Base-by-base conservation (phyloP, 2,797 vertebrate species). In the Prunella strophiata region DNA sequence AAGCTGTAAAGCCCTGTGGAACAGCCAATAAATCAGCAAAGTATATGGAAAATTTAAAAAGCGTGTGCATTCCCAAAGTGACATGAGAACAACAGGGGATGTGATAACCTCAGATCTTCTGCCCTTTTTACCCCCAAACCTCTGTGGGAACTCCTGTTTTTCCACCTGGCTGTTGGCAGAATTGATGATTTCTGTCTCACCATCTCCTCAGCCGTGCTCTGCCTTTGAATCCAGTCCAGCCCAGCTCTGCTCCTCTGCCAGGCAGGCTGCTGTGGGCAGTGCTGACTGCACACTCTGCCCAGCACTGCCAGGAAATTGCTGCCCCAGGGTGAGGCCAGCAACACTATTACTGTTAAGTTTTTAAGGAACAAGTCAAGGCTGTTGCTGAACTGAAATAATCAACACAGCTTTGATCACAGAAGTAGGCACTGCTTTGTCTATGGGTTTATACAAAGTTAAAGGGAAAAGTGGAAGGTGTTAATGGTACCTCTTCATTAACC, bases 221-320 rank as follows among this genome's bases (percentile, higher is more conserved):
- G 80, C 89, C 76, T 85, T 68, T 95, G 93, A 91, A 96, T 85
- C 26, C 34, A 19, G 65, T 68, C 75, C 91, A 96, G 74, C 57
- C 61, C 72, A 61, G 82, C 68, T 55, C 50, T 71, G 85, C 65
- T 72, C 18, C 72, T 83, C 78, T 83, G 66, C 91, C 89, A 89
- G 91, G 82, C 91, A 94, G 93, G 80, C 92, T 91, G 87, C 57
- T 65, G 81, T 89, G 78, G 77, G 93, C 51, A 85, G 74, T 83
- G 94, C 91, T 96, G 94, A 91, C 91, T 83, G 76, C 10, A 85
- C 43, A 58, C 85, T 90, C 86, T 1, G 15, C 32, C 77, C 70
- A 72, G 61, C 47, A 10, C 66, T 89, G 92, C 82, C 85, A 88
- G 91, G 83, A 94, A 95, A 80, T 57, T 80, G 84, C 88, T 95